phyloP scores from a whole-genome alignment of 2,797 vertebrate species.

The Thalassophryne amazonica region DNA sequence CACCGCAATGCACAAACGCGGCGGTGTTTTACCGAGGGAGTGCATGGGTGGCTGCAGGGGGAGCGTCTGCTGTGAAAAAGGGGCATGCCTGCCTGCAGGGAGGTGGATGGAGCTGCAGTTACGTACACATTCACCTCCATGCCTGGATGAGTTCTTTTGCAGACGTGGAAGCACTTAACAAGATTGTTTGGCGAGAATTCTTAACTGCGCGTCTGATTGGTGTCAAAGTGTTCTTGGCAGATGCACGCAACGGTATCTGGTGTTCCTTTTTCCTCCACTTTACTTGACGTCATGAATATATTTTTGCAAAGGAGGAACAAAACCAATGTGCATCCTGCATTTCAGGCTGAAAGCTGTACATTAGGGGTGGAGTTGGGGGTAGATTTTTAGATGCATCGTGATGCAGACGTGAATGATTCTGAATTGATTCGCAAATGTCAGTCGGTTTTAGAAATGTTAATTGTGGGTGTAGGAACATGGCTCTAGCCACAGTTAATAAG shows the following conservation, averaged over 20 bases:
- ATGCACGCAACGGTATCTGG: not conserved
- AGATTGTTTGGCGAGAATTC: not conserved
- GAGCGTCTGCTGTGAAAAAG: constrained; percentile 7
- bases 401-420: no score
- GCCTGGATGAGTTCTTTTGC: constrained; percentile 4
- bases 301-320: not conserved
- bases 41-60: constrained; percentile 21
- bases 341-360: no score
- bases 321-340: not conserved
- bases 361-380: no score
- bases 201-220: constrained; percentile 2
- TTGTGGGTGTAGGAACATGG: no score
- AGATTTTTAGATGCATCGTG: no score
- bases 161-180: not conserved
- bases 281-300: not conserved
- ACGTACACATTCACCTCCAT: constrained; percentile 13
- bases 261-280: not conserved
- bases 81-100: constrained; percentile 25
- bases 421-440: no score
- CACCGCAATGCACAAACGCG: constrained; percentile 5
- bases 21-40: constrained; percentile 8
- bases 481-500: no score
- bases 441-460: no score
- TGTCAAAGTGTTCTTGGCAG: not conserved
- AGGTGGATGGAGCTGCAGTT: constrained; percentile 17